These are phyloP conservation scores for Eidolon dupreanum DNA, from an alignment of 2,797 vertebrate species.

Conservation along the genomic window DNA sequence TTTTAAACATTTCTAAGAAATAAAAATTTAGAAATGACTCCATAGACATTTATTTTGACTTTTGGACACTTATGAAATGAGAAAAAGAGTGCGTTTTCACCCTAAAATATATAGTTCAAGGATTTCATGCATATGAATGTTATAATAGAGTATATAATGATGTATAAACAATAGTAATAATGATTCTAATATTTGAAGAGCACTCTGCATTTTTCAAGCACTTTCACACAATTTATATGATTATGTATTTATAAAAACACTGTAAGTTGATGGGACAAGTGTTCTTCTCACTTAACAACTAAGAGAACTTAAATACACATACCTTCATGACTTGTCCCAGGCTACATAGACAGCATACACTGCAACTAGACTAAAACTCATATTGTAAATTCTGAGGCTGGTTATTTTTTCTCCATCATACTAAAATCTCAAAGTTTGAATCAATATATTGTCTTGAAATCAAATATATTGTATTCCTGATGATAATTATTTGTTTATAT, in stretches of 20 bases:
- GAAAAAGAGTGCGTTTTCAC: not conserved
- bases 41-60: not conserved
- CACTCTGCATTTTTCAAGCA: not conserved
- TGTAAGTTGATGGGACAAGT: not conserved
- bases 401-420: not conserved
- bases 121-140: not conserved
- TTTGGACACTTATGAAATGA: not conserved
- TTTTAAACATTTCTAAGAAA: conserved; percentile 12
- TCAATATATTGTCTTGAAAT: not conserved
- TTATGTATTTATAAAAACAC: not conserved
- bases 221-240: not conserved
- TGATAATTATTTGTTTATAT: not conserved
- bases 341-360: accelerated
- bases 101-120: not conserved
- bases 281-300: not conserved
- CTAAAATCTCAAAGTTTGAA: not conserved
- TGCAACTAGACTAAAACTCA: not conserved
- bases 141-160: not conserved
- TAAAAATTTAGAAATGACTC: not conserved
- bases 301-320: not conserved
- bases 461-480: not conserved
- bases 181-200: not conserved
- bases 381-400: not conserved
- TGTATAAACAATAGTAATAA: not conserved
- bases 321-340: not conserved